Percentiles rank a stretch among this genome's conserved stretches.
These are phyloP conservation scores for Noctuana brunneofusca DNA, from an alignment of 2,888 invertebrate genomes.

Conservation along the genomic window DNA sequence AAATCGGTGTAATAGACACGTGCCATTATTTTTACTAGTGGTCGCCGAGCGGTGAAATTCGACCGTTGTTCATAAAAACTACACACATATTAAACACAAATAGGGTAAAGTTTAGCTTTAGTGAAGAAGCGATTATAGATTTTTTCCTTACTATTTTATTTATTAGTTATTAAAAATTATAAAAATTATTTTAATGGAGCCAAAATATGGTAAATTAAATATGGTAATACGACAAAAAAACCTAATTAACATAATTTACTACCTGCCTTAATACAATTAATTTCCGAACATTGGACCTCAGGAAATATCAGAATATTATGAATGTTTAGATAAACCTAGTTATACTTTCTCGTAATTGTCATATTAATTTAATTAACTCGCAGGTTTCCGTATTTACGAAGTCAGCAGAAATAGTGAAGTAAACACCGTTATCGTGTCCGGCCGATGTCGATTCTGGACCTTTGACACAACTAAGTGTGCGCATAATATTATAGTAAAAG, in stretches of 20 bases:
- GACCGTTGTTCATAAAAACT: no score
- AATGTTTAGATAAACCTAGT: background rate
- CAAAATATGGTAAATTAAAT: no score
- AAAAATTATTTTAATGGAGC: no score
- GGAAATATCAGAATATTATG: background rate
- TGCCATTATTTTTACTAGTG: background rate
- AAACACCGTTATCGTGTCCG: conserved; percentile 30
- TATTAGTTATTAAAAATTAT: no score
- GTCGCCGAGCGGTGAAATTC: no score
- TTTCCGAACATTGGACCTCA: background rate
- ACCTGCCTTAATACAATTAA: background rate
- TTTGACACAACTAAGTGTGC: conserved; percentile 21
- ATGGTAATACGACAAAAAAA: no score
- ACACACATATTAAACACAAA: no score
- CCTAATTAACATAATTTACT: no score
- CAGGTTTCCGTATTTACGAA: conserved; percentile 27
- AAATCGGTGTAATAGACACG: conserved; percentile 17
- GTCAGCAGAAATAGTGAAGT: conserved; percentile 11
- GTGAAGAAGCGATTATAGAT: no score
- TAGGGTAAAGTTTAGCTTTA: no score
- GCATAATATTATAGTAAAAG: background rate
- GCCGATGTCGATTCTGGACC: conserved; percentile 24
- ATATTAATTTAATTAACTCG: conserved; percentile 3
- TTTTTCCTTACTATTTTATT: no score
- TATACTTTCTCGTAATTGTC: conserved; percentile 7